A percentile compares a stretch with the other conserved stretches of the same genome.
phyloP scores from a whole-genome alignment of 2,797 vertebrate species.

The Bothrops alternatus region DNA sequence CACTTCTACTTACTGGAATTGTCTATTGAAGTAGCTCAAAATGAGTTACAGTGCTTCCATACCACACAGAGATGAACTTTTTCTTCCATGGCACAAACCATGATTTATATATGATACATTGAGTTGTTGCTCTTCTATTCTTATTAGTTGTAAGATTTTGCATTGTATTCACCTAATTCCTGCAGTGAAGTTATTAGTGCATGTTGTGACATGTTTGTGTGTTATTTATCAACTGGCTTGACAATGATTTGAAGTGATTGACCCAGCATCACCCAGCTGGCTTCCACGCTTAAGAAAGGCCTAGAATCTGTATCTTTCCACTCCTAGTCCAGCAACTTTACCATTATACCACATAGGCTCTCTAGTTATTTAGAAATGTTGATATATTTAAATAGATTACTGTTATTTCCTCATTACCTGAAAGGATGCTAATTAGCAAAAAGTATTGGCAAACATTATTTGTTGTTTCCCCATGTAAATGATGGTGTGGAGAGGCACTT shows the following conservation, averaged over 20 bases:
- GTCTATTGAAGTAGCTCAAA: background rate
- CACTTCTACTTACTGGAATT: background rate
- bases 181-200: background rate
- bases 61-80: background rate
- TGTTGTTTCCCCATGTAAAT: background rate
- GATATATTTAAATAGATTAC: background rate
- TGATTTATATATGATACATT: background rate
- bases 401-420: background rate
- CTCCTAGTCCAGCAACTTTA: background rate
- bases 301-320: background rate
- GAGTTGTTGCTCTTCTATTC: background rate
- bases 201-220: background rate
- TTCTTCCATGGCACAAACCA: background rate
- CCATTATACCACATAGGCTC: background rate
- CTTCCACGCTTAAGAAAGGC: background rate
- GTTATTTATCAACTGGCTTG: background rate
- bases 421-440: background rate
- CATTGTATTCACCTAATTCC: background rate
- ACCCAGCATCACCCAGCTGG: background rate
- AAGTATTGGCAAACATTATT: background rate
- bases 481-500: background rate
- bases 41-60: background rate
- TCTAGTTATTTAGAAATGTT: background rate
- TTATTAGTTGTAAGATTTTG: background rate
- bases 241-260: background rate